Evolutionary conservation across 2,888 invertebrate genomes (phyloP), one percentile per base, ranked within the genome.

Genomic region (Mythimna vitellina): DNA sequence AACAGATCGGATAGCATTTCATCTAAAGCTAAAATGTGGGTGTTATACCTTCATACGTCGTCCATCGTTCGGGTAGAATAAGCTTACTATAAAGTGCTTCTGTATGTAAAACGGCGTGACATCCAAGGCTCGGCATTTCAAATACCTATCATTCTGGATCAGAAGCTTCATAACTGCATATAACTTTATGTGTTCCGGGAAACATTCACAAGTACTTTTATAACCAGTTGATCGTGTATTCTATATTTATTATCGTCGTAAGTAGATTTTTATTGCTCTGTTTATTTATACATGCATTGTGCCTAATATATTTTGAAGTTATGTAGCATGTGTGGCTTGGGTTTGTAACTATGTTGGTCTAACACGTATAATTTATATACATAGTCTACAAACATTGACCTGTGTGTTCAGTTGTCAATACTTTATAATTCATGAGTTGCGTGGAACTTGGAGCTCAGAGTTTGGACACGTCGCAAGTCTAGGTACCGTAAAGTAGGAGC

Each of bases 401-500:
- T 68, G 63, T 81, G 73, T 80, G 61, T 81, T 73, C 68, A 66
- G 76, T 79, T 84, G 84, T 84, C 82, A 83, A 82, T 83, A 79
- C 60, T 83, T 75, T 76, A 83, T 84, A 80, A 83, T 85, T 80
- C 82, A 83, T 77, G 85, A 80, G 77, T 77, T 85, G 85, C 85
- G 80, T 83, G 85, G 77, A 77, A 71, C 69, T 82, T 71, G 73
- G 85, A 77, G 65, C 82, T 82, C 56, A 46, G 63, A 76, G 80
- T 76, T 80, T 56, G 57, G 71, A 65, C 74, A 84, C 62, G 70
- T 79, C 58, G 62, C 60, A 61, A 67, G 65, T 61, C 58, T 65
- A 54, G 54, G 60, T 42, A 46, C 46, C 46, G 46, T 46, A 51
- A 35, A 64, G 73, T 76, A 60, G 76, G 60, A 38, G 20, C 20